Evolutionary conservation across 2,888 invertebrate genomes (phyloP).

Genomic region (Erebia epiphron): DNA sequence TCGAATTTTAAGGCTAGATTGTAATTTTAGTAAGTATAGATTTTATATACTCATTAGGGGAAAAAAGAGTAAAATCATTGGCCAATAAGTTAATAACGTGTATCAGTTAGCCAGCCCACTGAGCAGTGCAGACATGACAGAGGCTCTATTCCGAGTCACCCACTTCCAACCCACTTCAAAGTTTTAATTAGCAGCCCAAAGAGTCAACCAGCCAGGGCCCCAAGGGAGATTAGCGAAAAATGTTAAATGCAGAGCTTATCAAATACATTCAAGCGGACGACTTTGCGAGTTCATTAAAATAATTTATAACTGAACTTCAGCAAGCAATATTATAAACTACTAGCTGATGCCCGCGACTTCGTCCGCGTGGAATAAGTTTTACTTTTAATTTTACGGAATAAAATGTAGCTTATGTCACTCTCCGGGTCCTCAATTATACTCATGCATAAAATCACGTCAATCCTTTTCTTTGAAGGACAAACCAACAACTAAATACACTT

Average conservation of each 20-base stretch:
- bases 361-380: too few relatives aligned
- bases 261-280: slow-evolving; percentile 8
- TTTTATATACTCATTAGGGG: too few relatives aligned
- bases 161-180: slow-evolving; percentile 23
- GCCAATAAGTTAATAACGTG: neutral
- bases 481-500: too few relatives aligned
- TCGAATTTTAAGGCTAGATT: too few relatives aligned
- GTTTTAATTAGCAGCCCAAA: slow-evolving; percentile 32
- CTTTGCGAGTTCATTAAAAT: slow-evolving; percentile 16
- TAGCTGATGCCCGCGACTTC: too few relatives aligned
- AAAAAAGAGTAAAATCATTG: neutral
- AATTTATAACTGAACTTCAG: slow-evolving; percentile 6
- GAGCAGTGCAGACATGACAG: slow-evolving; percentile 21
- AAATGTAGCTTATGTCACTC: too few relatives aligned
- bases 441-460: too few relatives aligned
- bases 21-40: too few relatives aligned
- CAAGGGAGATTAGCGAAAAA: slow-evolving; percentile 28
- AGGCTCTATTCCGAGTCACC: slow-evolving; percentile 20
- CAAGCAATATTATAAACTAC: neutral
- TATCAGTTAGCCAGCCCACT: slow-evolving; percentile 9
- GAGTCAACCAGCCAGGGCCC: slow-evolving; percentile 3
- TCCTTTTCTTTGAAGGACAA: too few relatives aligned
- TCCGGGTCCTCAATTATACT: too few relatives aligned
- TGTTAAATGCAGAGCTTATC: slow-evolving; percentile 15
- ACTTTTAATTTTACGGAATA: too few relatives aligned